These are phyloP conservation scores for Drosophila nigritarsus DNA, from an alignment of 2,888 invertebrate genomes.

Conservation along the genomic window DNA sequence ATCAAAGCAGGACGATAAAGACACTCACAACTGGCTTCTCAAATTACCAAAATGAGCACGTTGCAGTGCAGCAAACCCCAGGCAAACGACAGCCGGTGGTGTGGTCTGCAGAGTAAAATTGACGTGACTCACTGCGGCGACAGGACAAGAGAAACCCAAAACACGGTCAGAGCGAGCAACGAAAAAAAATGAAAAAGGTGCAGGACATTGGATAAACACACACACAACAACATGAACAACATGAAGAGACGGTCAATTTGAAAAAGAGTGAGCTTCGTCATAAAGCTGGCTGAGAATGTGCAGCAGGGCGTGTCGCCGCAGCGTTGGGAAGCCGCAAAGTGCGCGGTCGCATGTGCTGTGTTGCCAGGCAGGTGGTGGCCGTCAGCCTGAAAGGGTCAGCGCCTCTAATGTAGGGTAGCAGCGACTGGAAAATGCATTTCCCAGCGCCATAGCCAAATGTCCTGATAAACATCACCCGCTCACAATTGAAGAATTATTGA, in stretches of 20 bases:
- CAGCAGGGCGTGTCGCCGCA: slow-evolving; percentile 60
- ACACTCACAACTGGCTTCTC: slow-evolving; percentile 57
- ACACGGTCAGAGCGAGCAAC: slow-evolving; percentile 30
- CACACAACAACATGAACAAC: slow-evolving; percentile 13
- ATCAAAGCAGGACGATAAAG: slow-evolving; percentile 45
- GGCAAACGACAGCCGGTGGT: slow-evolving; percentile 11
- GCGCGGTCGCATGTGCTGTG: slow-evolving; percentile 67
- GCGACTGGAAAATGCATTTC: slow-evolving; percentile 63
- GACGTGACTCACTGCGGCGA: slow-evolving; percentile 63
- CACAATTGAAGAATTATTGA: slow-evolving; percentile 35
- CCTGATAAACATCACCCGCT: slow-evolving; percentile 32
- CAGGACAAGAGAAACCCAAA: slow-evolving; percentile 42
- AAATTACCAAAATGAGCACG: slow-evolving; percentile 58
- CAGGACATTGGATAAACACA: slow-evolving; percentile 39
- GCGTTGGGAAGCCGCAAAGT: slow-evolving; percentile 76
- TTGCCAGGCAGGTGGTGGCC: slow-evolving; percentile 57
- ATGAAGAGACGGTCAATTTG: slow-evolving; percentile 42
- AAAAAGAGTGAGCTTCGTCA: slow-evolving; percentile 50
- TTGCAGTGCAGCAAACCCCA: slow-evolving; percentile 35
- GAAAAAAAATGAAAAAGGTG: slow-evolving; percentile 42
- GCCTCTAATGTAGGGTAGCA: slow-evolving; percentile 65
- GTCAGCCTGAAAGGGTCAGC: slow-evolving; percentile 57
- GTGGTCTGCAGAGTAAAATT: slow-evolving; percentile 38
- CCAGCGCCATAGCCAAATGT: slow-evolving; percentile 33
- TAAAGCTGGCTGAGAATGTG: slow-evolving; percentile 71